Conservation (phyloP, 1,140 invertebrate genomes). For the Bombyx mandarina region DNA sequence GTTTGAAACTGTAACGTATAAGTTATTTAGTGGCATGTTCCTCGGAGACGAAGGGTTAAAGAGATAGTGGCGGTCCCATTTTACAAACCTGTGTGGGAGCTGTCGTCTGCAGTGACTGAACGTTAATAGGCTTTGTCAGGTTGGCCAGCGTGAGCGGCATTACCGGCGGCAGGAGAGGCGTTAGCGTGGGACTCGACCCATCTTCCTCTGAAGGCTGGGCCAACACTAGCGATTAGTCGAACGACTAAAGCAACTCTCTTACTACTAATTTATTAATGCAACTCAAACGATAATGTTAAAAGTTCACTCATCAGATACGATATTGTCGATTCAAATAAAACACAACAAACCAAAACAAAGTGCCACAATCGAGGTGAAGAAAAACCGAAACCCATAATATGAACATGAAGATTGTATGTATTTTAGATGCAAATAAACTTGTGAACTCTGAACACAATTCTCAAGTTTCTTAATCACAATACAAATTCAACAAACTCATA, state of each 20-base stretch:
- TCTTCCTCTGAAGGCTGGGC: conserved; percentile 34
- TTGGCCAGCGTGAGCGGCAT: conserved; percentile 25
- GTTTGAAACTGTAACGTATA: no score
- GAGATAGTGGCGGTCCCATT: neutral
- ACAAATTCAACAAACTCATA: no score
- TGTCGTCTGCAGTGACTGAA: conserved; percentile 25
- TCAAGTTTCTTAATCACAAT: no score
- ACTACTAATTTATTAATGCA: neutral
- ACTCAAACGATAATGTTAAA: neutral
- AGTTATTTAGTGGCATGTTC: no score
- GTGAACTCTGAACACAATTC: no score
- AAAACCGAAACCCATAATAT: no score
- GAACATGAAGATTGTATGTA: no score
- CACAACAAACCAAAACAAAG: neutral
- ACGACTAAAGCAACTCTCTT: neutral
- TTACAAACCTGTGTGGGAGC: conserved; percentile 34
- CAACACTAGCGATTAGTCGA: conserved; percentile 15
- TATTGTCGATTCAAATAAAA: neutral
- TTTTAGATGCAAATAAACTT: no score
- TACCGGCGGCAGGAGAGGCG: conserved; percentile 41
- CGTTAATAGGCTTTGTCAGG: conserved; percentile 28
- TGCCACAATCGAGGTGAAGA: neutral
- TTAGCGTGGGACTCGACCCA: conserved; percentile 37
- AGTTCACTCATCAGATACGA: neutral
- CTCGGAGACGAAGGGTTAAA: no score